These are phyloP conservation scores for Corbicula japonica DNA, from an alignment of 2,888 invertebrate genomes.

Conservation along the genomic window DNA sequence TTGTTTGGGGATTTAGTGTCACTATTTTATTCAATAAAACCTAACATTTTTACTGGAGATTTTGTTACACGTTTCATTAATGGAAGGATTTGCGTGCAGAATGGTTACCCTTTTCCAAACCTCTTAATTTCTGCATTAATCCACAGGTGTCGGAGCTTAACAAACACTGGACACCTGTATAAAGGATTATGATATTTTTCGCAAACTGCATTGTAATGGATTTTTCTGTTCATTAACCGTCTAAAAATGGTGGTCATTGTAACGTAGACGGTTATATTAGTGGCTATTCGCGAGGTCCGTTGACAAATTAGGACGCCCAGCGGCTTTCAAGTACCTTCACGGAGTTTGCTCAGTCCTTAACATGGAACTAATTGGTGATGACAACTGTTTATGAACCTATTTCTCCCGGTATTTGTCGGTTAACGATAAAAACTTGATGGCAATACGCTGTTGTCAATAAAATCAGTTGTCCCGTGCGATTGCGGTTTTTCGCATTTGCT, in stretches of 20 bases:
- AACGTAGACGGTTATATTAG: conserved; percentile 8
- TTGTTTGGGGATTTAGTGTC: conserved; percentile 68
- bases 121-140: conserved; percentile 49
- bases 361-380: too few species aligned
- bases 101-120: conserved; percentile 46
- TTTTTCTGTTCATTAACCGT: conserved; percentile 51
- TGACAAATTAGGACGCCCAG: conserved; percentile 22
- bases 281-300: conserved; percentile 12
- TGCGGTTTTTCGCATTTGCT: too few species aligned
- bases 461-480: too few species aligned
- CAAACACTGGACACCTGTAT: conserved; percentile 62
- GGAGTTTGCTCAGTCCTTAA: too few species aligned
- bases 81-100: conserved; percentile 47
- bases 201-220: conserved; percentile 25
- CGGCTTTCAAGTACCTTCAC: conserved; percentile 26
- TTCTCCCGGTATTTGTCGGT: too few species aligned
- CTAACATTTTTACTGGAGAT: conserved; percentile 18
- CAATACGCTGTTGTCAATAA: too few species aligned
- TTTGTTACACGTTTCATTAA: conserved; percentile 29
- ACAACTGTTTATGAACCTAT: too few species aligned
- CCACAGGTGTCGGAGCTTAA: conserved; percentile 66
- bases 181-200: conserved; percentile 32
- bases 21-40: conserved; percentile 38
- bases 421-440: too few species aligned
- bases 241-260: conserved; percentile 25